Base-by-base conservation (phyloP, 1,140 invertebrate species). In the Lepidurus packardi region DNA sequence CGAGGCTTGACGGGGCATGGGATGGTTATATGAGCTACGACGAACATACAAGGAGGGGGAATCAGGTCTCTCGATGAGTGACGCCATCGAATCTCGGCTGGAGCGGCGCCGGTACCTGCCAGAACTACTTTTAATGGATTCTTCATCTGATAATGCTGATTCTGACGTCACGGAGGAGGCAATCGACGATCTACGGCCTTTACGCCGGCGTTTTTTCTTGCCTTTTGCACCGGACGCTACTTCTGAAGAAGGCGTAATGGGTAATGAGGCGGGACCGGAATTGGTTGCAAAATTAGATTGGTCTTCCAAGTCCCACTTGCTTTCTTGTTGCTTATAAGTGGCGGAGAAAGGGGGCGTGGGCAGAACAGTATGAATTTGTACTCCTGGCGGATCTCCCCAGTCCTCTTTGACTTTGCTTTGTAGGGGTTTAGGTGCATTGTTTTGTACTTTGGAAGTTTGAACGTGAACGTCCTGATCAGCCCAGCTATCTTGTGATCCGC, bases 11-110 rank as follows among this genome's bases (percentile, higher is more conserved):
- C 75, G 11, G 13, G 53, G 53, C 13, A 65, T 7, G 4, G 13
- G 6, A 1, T 34, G 75, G 34, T 43, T 16, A 21, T 45, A 77
- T 3, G 34, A 77, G 43, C 43, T 47, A 34, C 75, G 34, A 8
- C 43, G 75, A 21, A 77, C 47, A 43, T 42, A 77, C 41, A 45
- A 34, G 13, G 75, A 45, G 4, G 75, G 75, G 16, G 75, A 77
- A 44, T 77, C 75, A 10, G 75, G 75, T 10, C 43, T 43, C 10
- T 77, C 75, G 1, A 47, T 43, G 16, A 45, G 21, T 8, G 75
- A 77, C 16, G 43, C 75, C 34, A 47, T 43, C 16, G 53, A 65
- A 65, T 65, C 53, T 65, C 53, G 53, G 13, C 53, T 65, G 16
- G 53, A 65, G 16, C 53, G 16, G 21, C 53, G 53, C 16, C n/a